phyloP scores from a whole-genome alignment of 2,888 invertebrate species.

The Linnaemya tessellans region DNA sequence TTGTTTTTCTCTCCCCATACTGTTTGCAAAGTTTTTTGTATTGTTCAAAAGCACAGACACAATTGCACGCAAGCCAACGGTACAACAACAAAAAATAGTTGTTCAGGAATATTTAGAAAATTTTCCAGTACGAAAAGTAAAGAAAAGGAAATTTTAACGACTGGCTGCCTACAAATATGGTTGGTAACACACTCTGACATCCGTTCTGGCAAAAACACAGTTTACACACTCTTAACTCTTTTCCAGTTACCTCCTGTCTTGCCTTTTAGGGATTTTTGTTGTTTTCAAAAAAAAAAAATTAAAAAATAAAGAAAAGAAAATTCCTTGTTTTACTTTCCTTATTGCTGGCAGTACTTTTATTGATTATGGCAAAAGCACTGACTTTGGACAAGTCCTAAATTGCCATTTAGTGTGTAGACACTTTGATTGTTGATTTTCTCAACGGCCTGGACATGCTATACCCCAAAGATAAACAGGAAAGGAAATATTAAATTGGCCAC shows the following conservation, averaged over 20 bases:
- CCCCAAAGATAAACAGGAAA: slow-evolving; percentile 50
- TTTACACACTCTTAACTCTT: slow-evolving; percentile 7
- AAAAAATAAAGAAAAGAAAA: not conserved
- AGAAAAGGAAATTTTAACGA: slow-evolving; percentile 45
- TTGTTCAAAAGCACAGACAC: slow-evolving; percentile 37
- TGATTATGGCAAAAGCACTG: slow-evolving; percentile 61
- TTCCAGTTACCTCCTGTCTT: slow-evolving; percentile 5
- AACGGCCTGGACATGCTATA: slow-evolving; percentile 34
- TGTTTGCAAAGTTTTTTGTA: slow-evolving; percentile 32
- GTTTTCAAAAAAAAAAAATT: not conserved
- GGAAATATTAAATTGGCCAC: slow-evolving; percentile 62
- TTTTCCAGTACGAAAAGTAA: slow-evolving; percentile 27
- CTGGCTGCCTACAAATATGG: slow-evolving; percentile 60
- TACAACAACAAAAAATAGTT: not conserved
- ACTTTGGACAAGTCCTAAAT: slow-evolving; percentile 70
- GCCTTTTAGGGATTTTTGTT: not conserved
- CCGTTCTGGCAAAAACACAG: slow-evolving; percentile 30
- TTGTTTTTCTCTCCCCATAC: slow-evolving; percentile 28
- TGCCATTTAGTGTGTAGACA: slow-evolving; percentile 68
- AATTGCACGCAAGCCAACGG: not conserved
- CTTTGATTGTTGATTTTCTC: slow-evolving; percentile 65
- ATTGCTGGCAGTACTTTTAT: slow-evolving; percentile 48
- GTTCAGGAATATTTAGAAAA: slow-evolving; percentile 32
- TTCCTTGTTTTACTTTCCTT: not conserved
- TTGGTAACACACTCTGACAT: slow-evolving; percentile 46